Base-by-base conservation (phyloP, 2,888 invertebrate species). In the Elaeidobius kamerunicus region DNA sequence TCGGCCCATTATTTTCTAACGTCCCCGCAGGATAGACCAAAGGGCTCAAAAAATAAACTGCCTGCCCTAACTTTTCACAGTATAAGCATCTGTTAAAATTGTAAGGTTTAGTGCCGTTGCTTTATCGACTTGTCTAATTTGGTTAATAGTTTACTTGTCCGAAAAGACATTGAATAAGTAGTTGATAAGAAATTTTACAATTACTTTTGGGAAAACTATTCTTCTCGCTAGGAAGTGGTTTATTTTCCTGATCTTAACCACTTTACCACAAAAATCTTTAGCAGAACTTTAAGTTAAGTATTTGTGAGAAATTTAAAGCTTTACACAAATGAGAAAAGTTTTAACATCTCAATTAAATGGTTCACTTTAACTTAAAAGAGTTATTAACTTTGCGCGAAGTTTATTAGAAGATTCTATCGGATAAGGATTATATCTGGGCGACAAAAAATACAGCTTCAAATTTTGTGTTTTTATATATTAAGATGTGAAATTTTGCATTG, bases 1-100 rank as follows among this genome's bases (percentile, higher is more conserved):
- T 46, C 47, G 39, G 45, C 32, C 43, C 55, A 55, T 55, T 55
- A 47, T 55, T 55, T 32, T 47, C 44, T 20, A 51, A 39, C 55
- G 51, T 55, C 47, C 55, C 51, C 47, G 23, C 47, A 52, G 47
- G 43, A 11, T 43, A 44, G 55, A 44, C 48, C 53, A 39, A 48
- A 23, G 39, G 48, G 53, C 23, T 35, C 23, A 49, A 49, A 49
- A 49, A 48, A 47, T 48, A 40, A 39, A 39, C 40, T 32, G 27
- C 40, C 40, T 19, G 15, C 16, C 20, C 18, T n/a, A 48, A 48
- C 48, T 48, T 48, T 48, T 48, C 41, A 32, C 48, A 48, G 41
- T 27, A 28, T 32, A 48, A 48, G 48, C 48, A 30, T 11, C n/a
- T n/a, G 6, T 30, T 30, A 30, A 30, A 30, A 30, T 30, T 30